Conservation (phyloP, 1,140 invertebrate species). For the Heliconius hewitsoni region DNA sequence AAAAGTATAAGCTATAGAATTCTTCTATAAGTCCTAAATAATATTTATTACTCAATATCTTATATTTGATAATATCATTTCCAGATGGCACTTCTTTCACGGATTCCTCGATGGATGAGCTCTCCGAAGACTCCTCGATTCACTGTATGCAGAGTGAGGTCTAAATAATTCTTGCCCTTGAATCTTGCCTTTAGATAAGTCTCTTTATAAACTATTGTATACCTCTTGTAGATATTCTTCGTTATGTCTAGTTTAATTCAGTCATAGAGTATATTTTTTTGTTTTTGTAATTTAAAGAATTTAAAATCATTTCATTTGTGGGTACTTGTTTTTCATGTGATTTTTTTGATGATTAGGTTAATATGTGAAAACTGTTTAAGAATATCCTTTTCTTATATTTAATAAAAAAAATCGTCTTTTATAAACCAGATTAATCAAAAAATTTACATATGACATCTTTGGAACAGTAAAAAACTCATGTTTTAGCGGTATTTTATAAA, state of each 20-base stretch:
- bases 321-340: no score
- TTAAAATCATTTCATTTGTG: neutral
- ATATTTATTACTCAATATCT: neutral
- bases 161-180: constrained; percentile 47
- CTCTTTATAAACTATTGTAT: neutral
- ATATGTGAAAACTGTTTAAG: no score
- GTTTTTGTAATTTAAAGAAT: neutral
- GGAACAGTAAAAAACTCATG: no score
- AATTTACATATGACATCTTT: no score
- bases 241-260: neutral
- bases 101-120: constrained; percentile 90
- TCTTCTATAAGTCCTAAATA: no score
- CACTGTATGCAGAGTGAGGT: constrained; percentile 90
- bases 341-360: neutral
- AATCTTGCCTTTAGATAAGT: constrained; percentile 13
- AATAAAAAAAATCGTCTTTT: no score
- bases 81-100: constrained; percentile 80
- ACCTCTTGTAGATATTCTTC: constrained; percentile 30
- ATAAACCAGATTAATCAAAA: no score
- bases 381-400: no score
- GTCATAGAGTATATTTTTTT: neutral
- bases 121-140: constrained; percentile 90
- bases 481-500: no score
- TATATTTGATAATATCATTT: constrained; percentile 31
- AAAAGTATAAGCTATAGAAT: no score